Base-by-base conservation (phyloP, 2,888 invertebrate species). In the Troides oblongomaculatus region DNA sequence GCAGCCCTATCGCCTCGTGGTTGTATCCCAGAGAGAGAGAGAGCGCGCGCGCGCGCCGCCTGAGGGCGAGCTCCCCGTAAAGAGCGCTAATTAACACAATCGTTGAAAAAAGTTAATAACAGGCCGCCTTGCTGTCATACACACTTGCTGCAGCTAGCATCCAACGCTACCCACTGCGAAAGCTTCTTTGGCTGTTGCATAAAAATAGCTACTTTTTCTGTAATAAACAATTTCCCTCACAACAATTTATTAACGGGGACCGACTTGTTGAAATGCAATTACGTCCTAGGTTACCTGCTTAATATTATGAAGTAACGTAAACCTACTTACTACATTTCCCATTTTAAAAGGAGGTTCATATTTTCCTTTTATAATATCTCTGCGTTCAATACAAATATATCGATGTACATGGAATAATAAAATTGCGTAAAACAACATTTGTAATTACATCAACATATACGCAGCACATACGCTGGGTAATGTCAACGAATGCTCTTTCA, bases 31-130 rank as follows among this genome's bases (percentile, higher is more conserved):
- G 21, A 21, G 21, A 21, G 21, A 21, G 18, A 25, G 17, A 17
- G 78, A 14, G 78, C 78, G 79, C 78, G 78, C 46, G 78, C 78
- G 79, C 78, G 75, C 78, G 86, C 14, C 46, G 46, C 86, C 80
- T 84, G 83, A 82, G 85, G 85, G 84, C 78, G 14, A 12, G 14
- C 12, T 82, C 81, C 82, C 82, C 78, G 82, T 79, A 81, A 81
- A 84, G 80, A 84, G 79, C 84, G 85, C 88, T 92, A 90, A 92
- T 92, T 90, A 92, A 90, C 87, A 83, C 89, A 86, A 90, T 88
- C 88, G 87, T 86, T 90, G 88, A 86, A 89, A 46, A 91, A 90
- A 88, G 81, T 85, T 90, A 89, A 91, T 90, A 91, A 87, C 88
- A 84, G 82, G 84, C 84, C 79, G 79, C 76, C 81, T 74, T 75